These are phyloP conservation scores for Arctopsyche grandis DNA, from an alignment of 1,140 invertebrate species.

Conservation along the genomic window DNA sequence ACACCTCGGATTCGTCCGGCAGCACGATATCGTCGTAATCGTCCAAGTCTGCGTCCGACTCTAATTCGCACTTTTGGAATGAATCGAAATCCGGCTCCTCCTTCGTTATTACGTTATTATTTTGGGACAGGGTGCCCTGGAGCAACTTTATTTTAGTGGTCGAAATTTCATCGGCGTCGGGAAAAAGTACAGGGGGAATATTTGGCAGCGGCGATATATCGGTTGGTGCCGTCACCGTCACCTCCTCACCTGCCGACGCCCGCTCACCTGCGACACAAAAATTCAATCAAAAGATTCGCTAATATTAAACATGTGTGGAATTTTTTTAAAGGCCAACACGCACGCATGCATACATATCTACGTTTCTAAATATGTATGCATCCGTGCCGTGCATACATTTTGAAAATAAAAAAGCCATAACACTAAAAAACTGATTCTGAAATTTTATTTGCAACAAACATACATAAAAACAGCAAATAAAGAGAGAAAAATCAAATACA, in stretches of 20 bases:
- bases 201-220: background rate
- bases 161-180: background rate
- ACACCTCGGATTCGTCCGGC: constrained; percentile 60
- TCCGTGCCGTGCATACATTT: background rate
- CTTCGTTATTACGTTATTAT: constrained; percentile 59
- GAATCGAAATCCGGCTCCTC: constrained; percentile 31
- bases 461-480: constrained; percentile 51
- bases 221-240: too few species aligned
- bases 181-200: background rate
- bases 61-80: constrained; percentile 57
- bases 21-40: constrained; percentile 66
- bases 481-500: constrained; percentile 48
- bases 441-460: constrained; percentile 52
- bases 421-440: constrained; percentile 48
- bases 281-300: constrained; percentile 44
- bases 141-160: constrained; percentile 58
- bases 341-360: too few species aligned
- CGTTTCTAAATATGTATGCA: too few species aligned
- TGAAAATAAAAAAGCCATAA: constrained; percentile 51
- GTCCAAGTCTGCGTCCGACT: constrained; percentile 61
- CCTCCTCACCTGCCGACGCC: background rate
- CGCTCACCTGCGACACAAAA: constrained; percentile 48
- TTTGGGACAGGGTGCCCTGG: constrained; percentile 60
- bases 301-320: constrained; percentile 2
- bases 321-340: constrained; percentile 3